phyloP scores from a whole-genome alignment of 2,113 vertebrate genomes.

The Empidonax traillii region DNA sequence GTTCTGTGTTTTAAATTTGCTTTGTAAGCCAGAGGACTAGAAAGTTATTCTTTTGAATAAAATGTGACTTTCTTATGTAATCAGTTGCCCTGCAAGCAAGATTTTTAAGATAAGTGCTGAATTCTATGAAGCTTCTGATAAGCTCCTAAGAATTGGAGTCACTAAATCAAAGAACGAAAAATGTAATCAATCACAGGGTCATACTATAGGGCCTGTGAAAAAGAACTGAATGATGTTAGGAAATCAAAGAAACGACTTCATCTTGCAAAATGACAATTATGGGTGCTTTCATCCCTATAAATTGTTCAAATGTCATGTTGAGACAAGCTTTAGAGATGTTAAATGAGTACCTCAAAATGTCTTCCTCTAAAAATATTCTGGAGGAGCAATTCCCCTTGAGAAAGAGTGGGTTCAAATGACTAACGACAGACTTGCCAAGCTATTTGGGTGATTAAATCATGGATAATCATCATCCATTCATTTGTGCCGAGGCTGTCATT shows the following conservation, averaged over 20 bases:
- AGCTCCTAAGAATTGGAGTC: not conserved
- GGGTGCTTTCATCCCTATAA: not conserved
- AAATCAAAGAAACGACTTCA: constrained; percentile 4
- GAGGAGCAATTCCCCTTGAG: not conserved
- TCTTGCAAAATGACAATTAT: not conserved
- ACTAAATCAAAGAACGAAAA: constrained; percentile 33
- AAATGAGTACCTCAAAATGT: not conserved
- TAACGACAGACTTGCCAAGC: not conserved
- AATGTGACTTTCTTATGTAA: constrained; percentile 25
- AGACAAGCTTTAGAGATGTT: not conserved
- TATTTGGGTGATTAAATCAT: not conserved
- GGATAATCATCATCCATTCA: not conserved
- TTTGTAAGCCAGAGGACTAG: not conserved
- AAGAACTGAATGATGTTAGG: not conserved
- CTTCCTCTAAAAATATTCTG: not conserved
- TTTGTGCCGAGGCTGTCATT: not conserved
- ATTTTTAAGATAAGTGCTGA: constrained; percentile 9
- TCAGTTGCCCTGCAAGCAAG: not conserved
- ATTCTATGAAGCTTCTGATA: not conserved
- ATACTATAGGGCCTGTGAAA: not conserved
- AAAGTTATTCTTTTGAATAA: constrained; percentile 26
- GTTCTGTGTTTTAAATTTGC: constrained; percentile 13
- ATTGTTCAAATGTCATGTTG: not conserved
- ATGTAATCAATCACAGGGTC: not conserved
- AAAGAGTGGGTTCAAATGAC: not conserved